phyloP scores from a whole-genome alignment of 2,888 invertebrate genomes.

The Tipula confusa region DNA sequence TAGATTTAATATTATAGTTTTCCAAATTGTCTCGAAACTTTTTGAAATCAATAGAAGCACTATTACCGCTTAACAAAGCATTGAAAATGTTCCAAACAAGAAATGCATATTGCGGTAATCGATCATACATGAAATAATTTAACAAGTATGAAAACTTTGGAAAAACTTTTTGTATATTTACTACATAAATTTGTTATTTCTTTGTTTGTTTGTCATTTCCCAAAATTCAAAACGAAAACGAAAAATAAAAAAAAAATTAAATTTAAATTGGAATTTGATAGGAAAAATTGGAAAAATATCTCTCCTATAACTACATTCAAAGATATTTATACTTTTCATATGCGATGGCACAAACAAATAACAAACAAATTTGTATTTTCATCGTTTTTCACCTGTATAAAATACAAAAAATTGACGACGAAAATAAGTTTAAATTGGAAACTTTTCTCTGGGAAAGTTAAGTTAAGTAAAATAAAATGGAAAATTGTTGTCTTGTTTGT shows the following conservation, averaged over 20 bases:
- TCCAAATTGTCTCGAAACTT: background rate
- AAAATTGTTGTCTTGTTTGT: background rate
- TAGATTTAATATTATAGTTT: too few relatives aligned
- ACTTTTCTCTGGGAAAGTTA: background rate
- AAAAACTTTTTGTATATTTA: background rate
- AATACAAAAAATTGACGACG: slow-evolving; percentile 4
- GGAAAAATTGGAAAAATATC: background rate
- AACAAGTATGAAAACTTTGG: background rate
- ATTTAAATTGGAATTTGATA: slow-evolving; percentile 20
- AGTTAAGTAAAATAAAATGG: too few relatives aligned
- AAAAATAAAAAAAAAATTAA: background rate
- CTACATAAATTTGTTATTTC: background rate
- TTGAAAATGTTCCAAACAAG: too few relatives aligned
- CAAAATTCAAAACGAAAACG: background rate
- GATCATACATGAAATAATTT: background rate
- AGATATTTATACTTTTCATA: background rate
- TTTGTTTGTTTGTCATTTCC: background rate
- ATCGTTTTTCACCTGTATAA: slow-evolving; percentile 1
- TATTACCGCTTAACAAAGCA: too few relatives aligned
- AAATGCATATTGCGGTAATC: background rate
- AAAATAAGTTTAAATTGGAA: slow-evolving; percentile 25
- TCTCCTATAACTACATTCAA: background rate
- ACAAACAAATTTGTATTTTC: background rate
- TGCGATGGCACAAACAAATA: background rate
- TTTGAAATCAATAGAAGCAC: too few relatives aligned